Evolutionary conservation across 2,113 vertebrate genomes (phyloP).

Genomic region (Grallaria varia): DNA sequence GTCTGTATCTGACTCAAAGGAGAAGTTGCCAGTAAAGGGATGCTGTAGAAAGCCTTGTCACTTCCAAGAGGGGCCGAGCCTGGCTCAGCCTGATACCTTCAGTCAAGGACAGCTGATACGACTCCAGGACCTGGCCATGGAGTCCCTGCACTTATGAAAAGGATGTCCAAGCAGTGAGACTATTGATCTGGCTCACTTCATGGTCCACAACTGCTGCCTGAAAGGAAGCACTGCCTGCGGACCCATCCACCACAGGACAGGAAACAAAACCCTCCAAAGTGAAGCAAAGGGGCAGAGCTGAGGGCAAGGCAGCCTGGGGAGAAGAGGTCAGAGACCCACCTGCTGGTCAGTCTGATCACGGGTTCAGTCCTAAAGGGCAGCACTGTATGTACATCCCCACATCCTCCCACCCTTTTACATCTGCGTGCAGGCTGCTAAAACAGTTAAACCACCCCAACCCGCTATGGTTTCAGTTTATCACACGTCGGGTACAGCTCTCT

Average conservation of each 20-base stretch:
- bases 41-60: background rate
- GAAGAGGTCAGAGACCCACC: rapidly evolving
- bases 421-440: background rate
- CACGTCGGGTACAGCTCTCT: rapidly evolving
- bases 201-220: background rate
- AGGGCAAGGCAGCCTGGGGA: background rate
- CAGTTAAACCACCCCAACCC: background rate
- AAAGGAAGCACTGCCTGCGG: background rate
- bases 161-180: background rate
- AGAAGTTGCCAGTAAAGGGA: background rate
- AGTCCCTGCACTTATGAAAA: rapidly evolving
- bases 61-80: background rate
- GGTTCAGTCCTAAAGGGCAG: background rate
- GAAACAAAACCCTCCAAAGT: background rate
- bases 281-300: background rate
- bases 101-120: background rate
- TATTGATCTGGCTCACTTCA: background rate
- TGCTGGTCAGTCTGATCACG: background rate
- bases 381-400: background rate
- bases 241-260: background rate
- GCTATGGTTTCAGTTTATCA: background rate
- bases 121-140: rapidly evolving
- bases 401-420: background rate
- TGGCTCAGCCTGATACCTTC: background rate
- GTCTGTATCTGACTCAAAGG: background rate